Base-by-base conservation (phyloP, 2,888 invertebrate genomes). In the Hirtodrosophila alboralis region DNA sequence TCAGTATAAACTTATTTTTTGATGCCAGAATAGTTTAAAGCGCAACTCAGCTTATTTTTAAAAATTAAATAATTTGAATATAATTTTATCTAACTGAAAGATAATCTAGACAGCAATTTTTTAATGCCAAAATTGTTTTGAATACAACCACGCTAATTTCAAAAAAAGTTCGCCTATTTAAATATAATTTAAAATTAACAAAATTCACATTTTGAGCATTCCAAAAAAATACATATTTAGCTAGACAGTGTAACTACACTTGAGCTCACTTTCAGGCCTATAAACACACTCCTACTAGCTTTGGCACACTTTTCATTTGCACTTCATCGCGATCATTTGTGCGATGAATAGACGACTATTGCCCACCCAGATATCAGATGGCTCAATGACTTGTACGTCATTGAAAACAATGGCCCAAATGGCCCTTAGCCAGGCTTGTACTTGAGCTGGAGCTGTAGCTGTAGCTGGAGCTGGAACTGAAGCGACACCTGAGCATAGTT, bases 281-380 rank as follows among this genome's bases (percentile, higher is more conserved):
- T n/a, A 61, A 49, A 60, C 47, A 10, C 5, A 48, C n/a, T 7
- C 30, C 26, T 10, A 3, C 40, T 12, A 18, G 48, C 67, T 78
- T 78, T 83, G 83, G 79, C 83, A 79, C 79, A 79, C 79, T 79
- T 79, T 79, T 70, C 34, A 57, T 40, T 44, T 37, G 62, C 72
- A 72, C 78, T 78, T 38, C 43, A 80, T n/a, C n/a, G 61, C 38
- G 54, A 38, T 48, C 31, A 47, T 44, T 57, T 31, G 28, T 38
- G 34, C 12, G 64, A 18, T 34, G 38, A 23, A 7, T 7, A 13
- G 59, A 16, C 47, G 34, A 40, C n/a, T n/a, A n/a, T n/a, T 67
- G 76, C 80, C 72, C 83, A 79, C 79, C 83, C 83, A 79, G 76
- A 36, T 41, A 59, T 54, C n/a, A 27, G 26, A 16, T 37, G 13